These are phyloP conservation scores for Tenebrosternarchus preto DNA, from an alignment of 2,113 vertebrate genomes.

Conservation along the genomic window DNA sequence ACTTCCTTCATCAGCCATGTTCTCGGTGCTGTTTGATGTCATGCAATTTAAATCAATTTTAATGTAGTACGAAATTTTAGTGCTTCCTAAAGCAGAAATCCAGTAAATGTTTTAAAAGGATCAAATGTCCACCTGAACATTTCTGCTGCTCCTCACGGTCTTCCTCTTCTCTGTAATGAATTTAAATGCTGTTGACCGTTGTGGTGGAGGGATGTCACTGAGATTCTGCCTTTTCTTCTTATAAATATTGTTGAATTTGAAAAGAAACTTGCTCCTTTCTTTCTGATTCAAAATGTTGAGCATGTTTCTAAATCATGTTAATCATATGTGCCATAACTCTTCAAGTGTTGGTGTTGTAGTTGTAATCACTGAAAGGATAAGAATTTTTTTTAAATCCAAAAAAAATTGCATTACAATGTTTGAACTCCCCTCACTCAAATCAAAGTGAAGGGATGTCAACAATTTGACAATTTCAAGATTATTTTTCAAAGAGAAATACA, in stretches of 20 bases:
- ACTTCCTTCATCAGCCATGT: conserved; percentile 28
- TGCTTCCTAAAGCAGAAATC: conserved; percentile 23
- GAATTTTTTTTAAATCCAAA: conserved; percentile 31
- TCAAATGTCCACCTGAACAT: conserved; percentile 45
- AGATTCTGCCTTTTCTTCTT: conserved; percentile 30
- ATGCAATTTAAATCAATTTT: conserved; percentile 39
- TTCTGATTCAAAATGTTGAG: conserved; percentile 41
- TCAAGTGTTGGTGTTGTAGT: conserved; percentile 58
- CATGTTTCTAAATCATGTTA: conserved; percentile 51
- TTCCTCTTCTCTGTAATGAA: conserved; percentile 43
- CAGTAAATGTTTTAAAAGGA: conserved; percentile 41
- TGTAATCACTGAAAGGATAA: conserved; percentile 44
- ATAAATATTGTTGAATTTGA: conserved; percentile 21
- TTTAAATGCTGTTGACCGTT: conserved; percentile 49
- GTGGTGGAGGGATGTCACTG: conserved; percentile 58
- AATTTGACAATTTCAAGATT: conserved; percentile 50
- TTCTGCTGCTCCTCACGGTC: conserved; percentile 39
- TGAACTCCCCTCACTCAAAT: conserved; percentile 30
- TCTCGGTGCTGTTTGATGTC: conserved; percentile 60
- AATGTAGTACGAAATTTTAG: not conserved
- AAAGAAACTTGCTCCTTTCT: conserved; percentile 35
- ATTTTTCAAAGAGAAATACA: conserved; percentile 49
- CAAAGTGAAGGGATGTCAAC: conserved; percentile 34
- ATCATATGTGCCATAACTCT: conserved; percentile 60
- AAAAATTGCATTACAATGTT: conserved; percentile 30